These are phyloP conservation scores for Caenorhabditis zanzibari DNA, from an alignment of 2,888 invertebrate genomes.

Conservation along the genomic window DNA sequence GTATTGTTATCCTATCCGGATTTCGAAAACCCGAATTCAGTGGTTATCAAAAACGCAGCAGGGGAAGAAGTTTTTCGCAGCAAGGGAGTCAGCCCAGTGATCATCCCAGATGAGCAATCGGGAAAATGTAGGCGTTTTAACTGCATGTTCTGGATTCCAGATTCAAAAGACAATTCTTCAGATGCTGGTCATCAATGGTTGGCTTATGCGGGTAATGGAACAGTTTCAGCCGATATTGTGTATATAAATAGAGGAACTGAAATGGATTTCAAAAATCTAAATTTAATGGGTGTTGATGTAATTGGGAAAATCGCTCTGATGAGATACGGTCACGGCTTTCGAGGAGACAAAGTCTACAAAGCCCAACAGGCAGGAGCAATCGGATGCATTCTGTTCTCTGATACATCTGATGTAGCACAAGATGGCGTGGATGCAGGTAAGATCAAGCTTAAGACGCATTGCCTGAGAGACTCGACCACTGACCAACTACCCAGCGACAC, in stretches of 20 bases:
- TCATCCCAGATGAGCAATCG: constrained; percentile 80
- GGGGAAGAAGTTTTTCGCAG: constrained; percentile 71
- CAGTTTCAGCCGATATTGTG: constrained; percentile 77
- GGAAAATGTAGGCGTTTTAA: constrained; percentile 69
- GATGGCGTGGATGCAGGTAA: constrained; percentile 76
- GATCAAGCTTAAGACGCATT: too few relatives aligned
- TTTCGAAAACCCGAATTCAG: constrained; percentile 77
- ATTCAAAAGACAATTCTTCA: too few relatives aligned
- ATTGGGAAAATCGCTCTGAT: constrained; percentile 85
- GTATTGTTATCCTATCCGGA: constrained; percentile 82
- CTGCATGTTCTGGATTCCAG: too few relatives aligned
- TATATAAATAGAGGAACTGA: constrained; percentile 78
- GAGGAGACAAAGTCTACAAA: constrained; percentile 84
- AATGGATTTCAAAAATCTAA: constrained; percentile 79
- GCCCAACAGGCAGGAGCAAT: constrained; percentile 80
- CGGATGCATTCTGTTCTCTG: constrained; percentile 84
- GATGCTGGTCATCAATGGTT: constrained; percentile 82
- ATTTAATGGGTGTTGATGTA: constrained; percentile 75
- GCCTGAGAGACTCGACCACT: too few relatives aligned
- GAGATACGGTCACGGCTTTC: constrained; percentile 85
- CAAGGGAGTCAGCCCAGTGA: constrained; percentile 76
- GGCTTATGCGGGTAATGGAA: constrained; percentile 80
- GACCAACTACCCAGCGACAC: too few relatives aligned
- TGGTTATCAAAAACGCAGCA: constrained; percentile 41
- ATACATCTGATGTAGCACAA: constrained; percentile 81